Conservation (phyloP, 1,140 invertebrate genomes). For the Drosophila obscura region DNA sequence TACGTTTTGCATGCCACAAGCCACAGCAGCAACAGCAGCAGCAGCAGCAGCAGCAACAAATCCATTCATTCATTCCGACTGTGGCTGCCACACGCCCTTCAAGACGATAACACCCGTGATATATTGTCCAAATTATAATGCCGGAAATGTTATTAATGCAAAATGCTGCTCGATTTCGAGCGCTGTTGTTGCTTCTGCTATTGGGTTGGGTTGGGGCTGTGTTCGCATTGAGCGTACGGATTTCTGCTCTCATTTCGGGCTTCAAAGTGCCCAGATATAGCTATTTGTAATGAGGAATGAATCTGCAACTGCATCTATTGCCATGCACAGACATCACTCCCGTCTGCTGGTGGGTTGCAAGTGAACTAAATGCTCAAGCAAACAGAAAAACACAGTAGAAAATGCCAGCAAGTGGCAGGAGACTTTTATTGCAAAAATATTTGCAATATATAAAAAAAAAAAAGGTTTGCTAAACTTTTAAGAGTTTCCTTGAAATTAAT, state of each 20-base stretch:
- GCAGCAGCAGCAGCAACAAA: conserved; percentile 16
- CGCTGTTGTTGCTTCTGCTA: conserved; percentile 56
- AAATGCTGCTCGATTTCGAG: conserved; percentile 65
- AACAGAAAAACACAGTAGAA: conserved; percentile 23
- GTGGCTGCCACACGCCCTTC: conserved; percentile 17
- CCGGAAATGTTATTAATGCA: conserved; percentile 75
- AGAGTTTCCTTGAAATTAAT: too few relatives aligned
- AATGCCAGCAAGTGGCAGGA: conserved; percentile 5
- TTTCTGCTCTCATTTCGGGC: conserved; percentile 1
- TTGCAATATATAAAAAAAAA: background rate
- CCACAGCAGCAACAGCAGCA: conserved; percentile 23
- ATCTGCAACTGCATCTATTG: conserved; percentile 12
- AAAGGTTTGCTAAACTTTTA: too few relatives aligned
- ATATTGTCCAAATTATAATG: conserved; percentile 66
- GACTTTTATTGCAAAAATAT: background rate
- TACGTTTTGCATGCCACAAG: conserved; percentile 58
- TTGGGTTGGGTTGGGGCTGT: background rate
- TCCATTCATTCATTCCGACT: conserved; percentile 7
- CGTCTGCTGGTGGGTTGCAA: conserved; percentile 16
- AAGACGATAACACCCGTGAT: conserved; percentile 45
- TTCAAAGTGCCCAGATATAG: conserved; percentile 1
- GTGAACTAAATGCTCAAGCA: conserved; percentile 38
- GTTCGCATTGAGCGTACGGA: too few relatives aligned
- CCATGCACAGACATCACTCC: too few relatives aligned
- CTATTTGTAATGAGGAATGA: background rate